phyloP scores from a whole-genome alignment of 2,888 invertebrate species.

The Orchesella flavescens region DNA sequence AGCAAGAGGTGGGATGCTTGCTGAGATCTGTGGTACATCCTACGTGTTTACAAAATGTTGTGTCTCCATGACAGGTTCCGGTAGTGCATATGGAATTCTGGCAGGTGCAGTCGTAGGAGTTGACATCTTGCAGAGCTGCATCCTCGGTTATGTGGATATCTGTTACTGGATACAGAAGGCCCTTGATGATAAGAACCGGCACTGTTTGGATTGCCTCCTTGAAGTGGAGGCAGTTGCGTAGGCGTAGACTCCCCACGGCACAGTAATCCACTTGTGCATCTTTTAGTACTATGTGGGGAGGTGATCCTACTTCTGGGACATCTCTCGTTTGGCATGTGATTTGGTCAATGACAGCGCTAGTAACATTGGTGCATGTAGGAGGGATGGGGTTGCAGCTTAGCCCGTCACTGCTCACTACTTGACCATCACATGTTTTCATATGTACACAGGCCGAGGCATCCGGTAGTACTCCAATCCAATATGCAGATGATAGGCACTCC shows the following conservation, averaged over 20 bases:
- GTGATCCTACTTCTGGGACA: not conserved
- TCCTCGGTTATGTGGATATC: slow-evolving; percentile 19
- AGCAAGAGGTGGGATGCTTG: not conserved
- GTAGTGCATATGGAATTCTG: no score
- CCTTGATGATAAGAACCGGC: slow-evolving; percentile 2
- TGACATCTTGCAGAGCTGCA: not conserved
- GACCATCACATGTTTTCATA: not conserved
- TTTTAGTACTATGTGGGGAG: no score
- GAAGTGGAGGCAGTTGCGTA: no score
- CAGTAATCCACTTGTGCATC: no score
- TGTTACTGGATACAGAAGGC: not conserved
- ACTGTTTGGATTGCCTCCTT: not conserved
- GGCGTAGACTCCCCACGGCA: no score
- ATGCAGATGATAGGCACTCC: not conserved
- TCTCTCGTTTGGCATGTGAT: not conserved
- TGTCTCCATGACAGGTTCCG: slow-evolving; percentile 21
- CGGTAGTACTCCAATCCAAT: not conserved
- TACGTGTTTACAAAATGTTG: slow-evolving; percentile 11
- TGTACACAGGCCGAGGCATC: not conserved
- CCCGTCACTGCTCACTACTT: not conserved
- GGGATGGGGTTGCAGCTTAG: not conserved
- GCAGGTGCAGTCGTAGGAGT: slow-evolving; percentile 22
- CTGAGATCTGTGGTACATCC: not conserved
- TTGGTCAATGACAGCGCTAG: no score
- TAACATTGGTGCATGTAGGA: not conserved